A percentile compares a stretch with the other conserved stretches of the same genome.
phyloP scores from a whole-genome alignment of 2,113 vertebrate genomes.

The Vidua chalybeata region DNA sequence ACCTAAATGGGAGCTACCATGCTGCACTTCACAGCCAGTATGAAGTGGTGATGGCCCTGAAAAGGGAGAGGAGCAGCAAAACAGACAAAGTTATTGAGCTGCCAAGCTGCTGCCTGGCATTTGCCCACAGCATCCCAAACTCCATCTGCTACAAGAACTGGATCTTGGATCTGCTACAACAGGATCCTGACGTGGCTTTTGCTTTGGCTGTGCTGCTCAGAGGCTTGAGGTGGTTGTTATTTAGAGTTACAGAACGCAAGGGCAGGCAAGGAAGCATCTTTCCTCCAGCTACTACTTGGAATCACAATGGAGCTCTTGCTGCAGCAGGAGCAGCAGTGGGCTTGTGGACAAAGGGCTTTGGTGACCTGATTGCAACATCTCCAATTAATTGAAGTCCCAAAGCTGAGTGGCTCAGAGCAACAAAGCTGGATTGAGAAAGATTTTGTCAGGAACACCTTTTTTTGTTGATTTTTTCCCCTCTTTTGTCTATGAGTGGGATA shows the following conservation, averaged over 20 bases:
- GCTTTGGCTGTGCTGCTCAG: neutral
- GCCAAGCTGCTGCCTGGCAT: neutral
- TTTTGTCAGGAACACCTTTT: neutral
- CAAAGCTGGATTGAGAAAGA: neutral
- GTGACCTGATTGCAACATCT: neutral
- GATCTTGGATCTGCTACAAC: neutral
- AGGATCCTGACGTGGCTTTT: neutral
- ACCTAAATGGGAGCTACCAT: neutral
- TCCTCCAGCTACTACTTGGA: neutral
- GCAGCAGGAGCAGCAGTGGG: neutral
- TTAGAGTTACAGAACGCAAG: neutral
- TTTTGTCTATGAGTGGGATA: neutral
- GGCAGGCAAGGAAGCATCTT: neutral
- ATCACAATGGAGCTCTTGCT: neutral
- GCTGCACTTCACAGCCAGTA: neutral
- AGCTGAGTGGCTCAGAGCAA: neutral
- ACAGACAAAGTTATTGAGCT: neutral
- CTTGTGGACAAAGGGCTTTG: neutral
- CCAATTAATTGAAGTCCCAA: neutral
- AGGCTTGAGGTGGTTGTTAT: neutral
- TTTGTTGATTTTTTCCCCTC: fast-evolving
- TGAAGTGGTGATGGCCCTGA: neutral
- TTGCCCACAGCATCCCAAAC: neutral
- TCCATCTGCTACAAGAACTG: neutral
- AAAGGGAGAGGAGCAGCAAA: neutral